Evolutionary conservation across 2,888 invertebrate species (phyloP).

Genomic region (Notodonta ziczac): DNA sequence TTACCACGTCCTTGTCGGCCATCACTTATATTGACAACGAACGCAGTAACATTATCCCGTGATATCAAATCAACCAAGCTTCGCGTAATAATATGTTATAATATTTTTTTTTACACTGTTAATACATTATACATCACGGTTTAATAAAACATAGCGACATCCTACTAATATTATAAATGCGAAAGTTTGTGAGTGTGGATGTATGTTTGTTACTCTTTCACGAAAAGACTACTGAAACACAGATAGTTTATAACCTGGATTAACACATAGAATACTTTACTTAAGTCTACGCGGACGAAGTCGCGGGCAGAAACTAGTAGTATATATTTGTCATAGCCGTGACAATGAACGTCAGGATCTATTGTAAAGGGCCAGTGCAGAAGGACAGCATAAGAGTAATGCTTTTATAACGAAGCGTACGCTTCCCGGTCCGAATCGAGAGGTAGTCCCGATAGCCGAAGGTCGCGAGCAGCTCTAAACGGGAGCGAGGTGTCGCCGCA

Average conservation of each 20-base stretch:
- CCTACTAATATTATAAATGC: too few relatives aligned
- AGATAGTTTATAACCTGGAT: too few relatives aligned
- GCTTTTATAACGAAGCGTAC: constrained; percentile 63
- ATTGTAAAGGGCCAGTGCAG: constrained; percentile 40
- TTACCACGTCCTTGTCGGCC: constrained; percentile 34
- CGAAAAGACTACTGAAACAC: too few relatives aligned
- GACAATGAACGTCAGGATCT: constrained; percentile 53
- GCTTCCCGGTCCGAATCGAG: constrained; percentile 65
- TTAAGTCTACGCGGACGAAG: too few relatives aligned
- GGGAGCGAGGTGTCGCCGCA: constrained; percentile 67
- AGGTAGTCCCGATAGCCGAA: constrained; percentile 63
- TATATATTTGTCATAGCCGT: constrained; percentile 22
- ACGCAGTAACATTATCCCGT: constrained; percentile 18
- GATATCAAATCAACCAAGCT: constrained; percentile 12
- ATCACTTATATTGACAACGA: constrained; percentile 28
- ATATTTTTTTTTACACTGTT: background rate
- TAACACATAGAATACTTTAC: too few relatives aligned
- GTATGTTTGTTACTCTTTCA: too few relatives aligned
- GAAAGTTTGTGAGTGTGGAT: too few relatives aligned
- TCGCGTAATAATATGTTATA: background rate
- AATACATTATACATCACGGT: background rate
- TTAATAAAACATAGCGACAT: constrained; percentile 10
- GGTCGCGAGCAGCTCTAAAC: constrained; percentile 65
- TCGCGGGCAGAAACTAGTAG: too few relatives aligned
- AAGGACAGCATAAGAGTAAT: constrained; percentile 59